phyloP scores from a whole-genome alignment of 2,888 invertebrate genomes.

The Agonopterix subpropinquella region DNA sequence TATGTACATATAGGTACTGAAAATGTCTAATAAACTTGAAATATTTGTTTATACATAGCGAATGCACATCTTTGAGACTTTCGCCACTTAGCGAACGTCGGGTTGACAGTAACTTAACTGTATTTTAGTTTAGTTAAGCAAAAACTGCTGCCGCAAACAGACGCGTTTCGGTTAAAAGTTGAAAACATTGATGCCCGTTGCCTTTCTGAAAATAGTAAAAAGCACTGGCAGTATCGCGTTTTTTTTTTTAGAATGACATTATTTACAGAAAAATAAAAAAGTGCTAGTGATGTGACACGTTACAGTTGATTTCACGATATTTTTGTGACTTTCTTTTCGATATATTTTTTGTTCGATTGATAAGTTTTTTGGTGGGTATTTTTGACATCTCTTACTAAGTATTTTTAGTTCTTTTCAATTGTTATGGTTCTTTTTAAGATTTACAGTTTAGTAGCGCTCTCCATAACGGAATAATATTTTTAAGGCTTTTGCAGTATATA shows the following conservation, averaged over 20 bases:
- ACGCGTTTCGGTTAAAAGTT: slow-evolving; percentile 3
- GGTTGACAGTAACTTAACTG: slow-evolving; percentile 13
- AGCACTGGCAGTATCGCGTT: slow-evolving; percentile 9
- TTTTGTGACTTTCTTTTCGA: slow-evolving; percentile 5
- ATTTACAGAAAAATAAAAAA: slow-evolving; percentile 7
- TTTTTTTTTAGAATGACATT: not conserved
- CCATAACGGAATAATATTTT: too few species aligned
- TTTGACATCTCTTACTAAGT: not conserved
- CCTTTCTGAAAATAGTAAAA: slow-evolving; percentile 6
- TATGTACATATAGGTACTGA: too few species aligned
- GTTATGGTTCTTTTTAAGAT: too few species aligned
- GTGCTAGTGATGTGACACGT: slow-evolving; percentile 14
- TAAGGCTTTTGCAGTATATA: too few species aligned
- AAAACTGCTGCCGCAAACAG: slow-evolving; percentile 8
- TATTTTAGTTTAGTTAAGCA: slow-evolving; percentile 11
- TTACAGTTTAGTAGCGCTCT: too few species aligned
- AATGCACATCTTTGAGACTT: slow-evolving; percentile 14
- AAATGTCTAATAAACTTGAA: slow-evolving; percentile 18
- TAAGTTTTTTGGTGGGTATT: slow-evolving; percentile 1
- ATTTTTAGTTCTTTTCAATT: not conserved
- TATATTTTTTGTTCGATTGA: slow-evolving; percentile 2
- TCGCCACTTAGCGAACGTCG: slow-evolving; percentile 15
- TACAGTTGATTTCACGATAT: slow-evolving; percentile 1
- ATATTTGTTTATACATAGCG: slow-evolving; percentile 18
- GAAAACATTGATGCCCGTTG: not conserved